Evolutionary conservation across 2,888 invertebrate genomes (phyloP), one percentile per base, ranked within the genome.

Genomic region (Atethmia centrago): DNA sequence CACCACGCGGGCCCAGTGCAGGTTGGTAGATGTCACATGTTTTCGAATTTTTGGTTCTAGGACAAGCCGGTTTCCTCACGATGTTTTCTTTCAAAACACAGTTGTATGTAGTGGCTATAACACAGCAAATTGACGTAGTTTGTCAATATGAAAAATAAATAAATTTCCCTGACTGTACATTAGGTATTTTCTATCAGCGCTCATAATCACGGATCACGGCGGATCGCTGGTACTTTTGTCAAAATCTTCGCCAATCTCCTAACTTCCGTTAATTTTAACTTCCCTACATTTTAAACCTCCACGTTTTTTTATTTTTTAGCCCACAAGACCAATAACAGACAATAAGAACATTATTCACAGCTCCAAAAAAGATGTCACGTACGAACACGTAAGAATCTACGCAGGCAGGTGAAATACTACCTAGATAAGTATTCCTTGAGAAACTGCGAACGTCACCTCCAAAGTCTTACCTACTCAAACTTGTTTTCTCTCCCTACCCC

Each of bases 391-490:
- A n/a, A 8, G 12, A 14, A 21, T 14, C 36, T 21, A 21, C 42
- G 0, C 31, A 64, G 25, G 51, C 53, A 19, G 36, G 36, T 36
- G 36, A 75, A 28, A 16, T 10, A n/a, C 5, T 25, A 36, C 36
- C 7, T 51, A 21, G 2, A 16, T 28, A 36, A n/a, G 31, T 36
- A 47, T 59, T 14, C 4, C 8, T 1, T 1, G 31, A 55, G 53
- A 75, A 77, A 31, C 56, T 47, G 16, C 47, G 5, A 19, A 14
- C 28, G 40, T 55, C 40, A 25, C 31, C n/a, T 36, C 3, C 3
- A 28, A 59, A 67, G 45, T 69, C 77, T 70, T 72, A 72, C 77
- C 63, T 72, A 72, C 72, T 31, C 53, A 65, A 71, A 77, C 71
- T 31, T 71, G 71, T 63, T 59, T 64, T 64, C 71, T 31, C 9